Conservation (phyloP, 2,888 invertebrate species). For the Petrolisthes manimaculis region DNA sequence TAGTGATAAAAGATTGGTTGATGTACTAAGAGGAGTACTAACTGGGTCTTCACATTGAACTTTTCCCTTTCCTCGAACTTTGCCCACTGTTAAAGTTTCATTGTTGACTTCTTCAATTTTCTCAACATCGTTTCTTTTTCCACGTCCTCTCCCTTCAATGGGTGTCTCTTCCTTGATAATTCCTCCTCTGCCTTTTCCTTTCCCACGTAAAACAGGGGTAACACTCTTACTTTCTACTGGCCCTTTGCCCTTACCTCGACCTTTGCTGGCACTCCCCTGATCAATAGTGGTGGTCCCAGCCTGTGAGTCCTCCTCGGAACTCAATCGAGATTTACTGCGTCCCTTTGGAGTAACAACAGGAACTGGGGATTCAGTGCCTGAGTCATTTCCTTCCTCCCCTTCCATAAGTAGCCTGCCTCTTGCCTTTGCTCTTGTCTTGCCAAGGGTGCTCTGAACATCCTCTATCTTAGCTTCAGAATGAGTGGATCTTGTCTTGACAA, state of each 20-base stretch:
- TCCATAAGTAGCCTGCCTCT: slow-evolving; percentile 18
- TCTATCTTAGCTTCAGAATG: slow-evolving; percentile 41
- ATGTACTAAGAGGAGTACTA: background rate
- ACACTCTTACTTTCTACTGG: background rate
- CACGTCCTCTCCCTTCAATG: slow-evolving; percentile 14
- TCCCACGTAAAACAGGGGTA: slow-evolving; percentile 27
- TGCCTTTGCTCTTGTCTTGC: slow-evolving; percentile 22
- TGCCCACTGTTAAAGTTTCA: background rate
- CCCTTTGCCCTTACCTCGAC: slow-evolving; percentile 33
- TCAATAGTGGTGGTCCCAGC: slow-evolving; percentile 6
- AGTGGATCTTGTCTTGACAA: too few species aligned
- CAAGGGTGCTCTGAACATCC: slow-evolving; percentile 17
- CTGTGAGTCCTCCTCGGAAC: slow-evolving; percentile 44
- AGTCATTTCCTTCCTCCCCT: slow-evolving; percentile 43
- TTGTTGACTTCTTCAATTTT: slow-evolving; percentile 17
- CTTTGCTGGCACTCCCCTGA: background rate
- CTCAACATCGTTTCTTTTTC: slow-evolving; percentile 11
- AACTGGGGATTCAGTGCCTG: slow-evolving; percentile 43
- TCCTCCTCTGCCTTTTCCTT: slow-evolving; percentile 15
- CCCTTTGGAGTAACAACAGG: slow-evolving; percentile 23
- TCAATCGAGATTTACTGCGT: slow-evolving; percentile 33
- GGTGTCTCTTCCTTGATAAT: slow-evolving; percentile 13
- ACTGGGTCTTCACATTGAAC: slow-evolving; percentile 19
- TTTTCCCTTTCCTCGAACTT: slow-evolving; percentile 26
- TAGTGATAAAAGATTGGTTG: background rate